Base-by-base conservation (phyloP, 2,888 invertebrate species). In the Pammene fasciana region DNA sequence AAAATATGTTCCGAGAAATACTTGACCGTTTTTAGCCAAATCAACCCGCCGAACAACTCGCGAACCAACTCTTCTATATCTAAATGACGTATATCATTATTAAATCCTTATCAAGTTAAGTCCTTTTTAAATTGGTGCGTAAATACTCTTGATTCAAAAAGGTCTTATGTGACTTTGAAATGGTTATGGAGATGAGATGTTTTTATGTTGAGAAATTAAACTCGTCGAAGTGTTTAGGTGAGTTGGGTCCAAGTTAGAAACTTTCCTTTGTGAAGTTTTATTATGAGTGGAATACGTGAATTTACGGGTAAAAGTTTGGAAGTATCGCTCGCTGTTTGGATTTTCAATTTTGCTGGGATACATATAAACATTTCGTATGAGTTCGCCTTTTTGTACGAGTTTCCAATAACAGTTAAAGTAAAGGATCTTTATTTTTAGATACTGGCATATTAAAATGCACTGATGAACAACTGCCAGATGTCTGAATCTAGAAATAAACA, bases 1-100 rank as follows among this genome's bases (percentile, higher is more conserved):
- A 45, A 68, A 68, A 64, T 64, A 57, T 18, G 68, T 68, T 57
- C 36, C 41, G 45, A 65, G 65, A 46, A 65, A 57, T 62, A 64
- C 71, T 71, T 67, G 71, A 71, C 71, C 71, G 67, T 67, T 71
- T 71, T 67, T 64, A 67, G 66, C 14, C 54, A 60, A 70, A 62
- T 67, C 67, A 38, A 67, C 67, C 52, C 46, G 67, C 52, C 50
- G 26, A 55, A 62, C 67, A 26, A 55, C 54, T 60, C 13, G 67
- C 52, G 14, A 60, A 60, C 16, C 41, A 9, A 34, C 10, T 9
- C 10, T 38, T 11, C 45, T 9, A 46, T 45, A 45, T 9, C 34
- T n/a, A 59, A 45, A 59, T 9, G 34, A 14, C 26, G 8, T 45
- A 26, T 45, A 14, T 45, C n/a, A n/a, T 34, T 14, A 34, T 14